These are phyloP conservation scores for Fragum fragum DNA, from an alignment of 2,888 invertebrate genomes.

Conservation along the genomic window DNA sequence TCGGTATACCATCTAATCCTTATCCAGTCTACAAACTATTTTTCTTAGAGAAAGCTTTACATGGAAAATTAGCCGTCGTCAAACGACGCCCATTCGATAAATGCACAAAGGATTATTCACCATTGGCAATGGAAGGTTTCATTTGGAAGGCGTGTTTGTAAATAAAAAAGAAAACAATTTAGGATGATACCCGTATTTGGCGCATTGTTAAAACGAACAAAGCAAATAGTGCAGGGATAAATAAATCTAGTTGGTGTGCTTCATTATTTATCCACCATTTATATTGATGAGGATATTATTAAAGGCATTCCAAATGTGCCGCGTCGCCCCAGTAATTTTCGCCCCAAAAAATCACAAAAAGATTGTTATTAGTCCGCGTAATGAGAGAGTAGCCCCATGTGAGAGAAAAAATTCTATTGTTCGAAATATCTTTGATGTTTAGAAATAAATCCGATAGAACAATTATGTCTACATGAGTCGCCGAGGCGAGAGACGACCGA, in stretches of 20 bases:
- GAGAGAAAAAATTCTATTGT: constrained; percentile 42
- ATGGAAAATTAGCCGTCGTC: too few species aligned
- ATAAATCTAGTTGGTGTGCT: constrained; percentile 11
- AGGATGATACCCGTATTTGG: constrained; percentile 1
- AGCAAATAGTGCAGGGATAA: constrained; percentile 19
- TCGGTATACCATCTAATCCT: too few species aligned
- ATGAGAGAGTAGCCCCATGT: constrained; percentile 38
- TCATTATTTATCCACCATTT: constrained; percentile 32
- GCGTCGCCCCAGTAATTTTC: constrained; percentile 38
- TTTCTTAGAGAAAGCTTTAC: too few species aligned
- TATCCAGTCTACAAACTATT: too few species aligned
- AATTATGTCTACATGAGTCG: constrained; percentile 15
- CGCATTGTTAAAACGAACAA: constrained; percentile 14
- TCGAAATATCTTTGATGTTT: constrained; percentile 44
- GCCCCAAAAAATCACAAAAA: constrained; percentile 50
- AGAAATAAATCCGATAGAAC: constrained; percentile 15
- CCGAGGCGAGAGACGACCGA: background rate
- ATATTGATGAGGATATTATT: constrained; percentile 45
- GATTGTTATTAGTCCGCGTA: constrained; percentile 45
- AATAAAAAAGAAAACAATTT: background rate
- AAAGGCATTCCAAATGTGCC: constrained; percentile 42
- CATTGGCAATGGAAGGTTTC: background rate
- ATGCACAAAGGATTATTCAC: background rate
- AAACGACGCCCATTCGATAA: too few species aligned
- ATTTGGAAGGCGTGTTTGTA: background rate